A percentile compares a stretch with the other conserved stretches of the same genome.
phyloP scores from a whole-genome alignment of 2,888 invertebrate genomes.

The Chymomyza procnemis region DNA sequence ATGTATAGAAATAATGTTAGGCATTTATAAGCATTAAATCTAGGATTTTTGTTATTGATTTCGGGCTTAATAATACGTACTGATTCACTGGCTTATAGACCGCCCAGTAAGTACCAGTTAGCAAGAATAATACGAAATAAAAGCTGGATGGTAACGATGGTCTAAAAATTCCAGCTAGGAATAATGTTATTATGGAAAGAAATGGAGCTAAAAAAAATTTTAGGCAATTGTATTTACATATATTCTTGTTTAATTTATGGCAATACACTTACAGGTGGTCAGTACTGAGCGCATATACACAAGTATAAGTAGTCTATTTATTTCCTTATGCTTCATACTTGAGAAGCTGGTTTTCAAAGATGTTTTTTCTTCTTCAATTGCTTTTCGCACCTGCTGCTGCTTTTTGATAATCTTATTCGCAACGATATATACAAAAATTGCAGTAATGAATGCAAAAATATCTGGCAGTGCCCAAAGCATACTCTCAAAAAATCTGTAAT shows the following conservation, averaged over 20 bases:
- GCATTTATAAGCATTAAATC: too few relatives aligned
- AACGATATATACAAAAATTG: slow-evolving; percentile 30
- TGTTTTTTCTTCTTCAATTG: not conserved
- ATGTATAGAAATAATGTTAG: not conserved
- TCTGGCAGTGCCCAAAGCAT: slow-evolving; percentile 50
- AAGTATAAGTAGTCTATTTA: slow-evolving; percentile 49
- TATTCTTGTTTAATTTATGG: too few relatives aligned
- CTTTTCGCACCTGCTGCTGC: not conserved
- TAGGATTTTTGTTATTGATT: too few relatives aligned
- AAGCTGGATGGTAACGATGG: slow-evolving; percentile 89
- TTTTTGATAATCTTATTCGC: slow-evolving; percentile 17
- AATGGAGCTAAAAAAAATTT: slow-evolving; percentile 57
- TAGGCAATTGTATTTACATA: too few relatives aligned
- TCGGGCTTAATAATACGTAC: too few relatives aligned
- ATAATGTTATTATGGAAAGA: slow-evolving; percentile 42
- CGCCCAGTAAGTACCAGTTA: slow-evolving; percentile 90
- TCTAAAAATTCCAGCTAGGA: slow-evolving; percentile 80
- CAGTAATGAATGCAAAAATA: slow-evolving; percentile 23
- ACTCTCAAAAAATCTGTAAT: slow-evolving; percentile 26
- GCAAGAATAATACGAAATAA: slow-evolving; percentile 90
- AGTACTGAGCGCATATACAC: slow-evolving; percentile 45
- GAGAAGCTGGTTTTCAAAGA: not conserved
- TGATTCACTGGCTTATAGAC: slow-evolving; percentile 29
- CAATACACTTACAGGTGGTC: slow-evolving; percentile 39
- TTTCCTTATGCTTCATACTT: slow-evolving; percentile 22